Evolutionary conservation across 2,888 invertebrate species (phyloP).

Genomic region (Subacronicta megacephala): DNA sequence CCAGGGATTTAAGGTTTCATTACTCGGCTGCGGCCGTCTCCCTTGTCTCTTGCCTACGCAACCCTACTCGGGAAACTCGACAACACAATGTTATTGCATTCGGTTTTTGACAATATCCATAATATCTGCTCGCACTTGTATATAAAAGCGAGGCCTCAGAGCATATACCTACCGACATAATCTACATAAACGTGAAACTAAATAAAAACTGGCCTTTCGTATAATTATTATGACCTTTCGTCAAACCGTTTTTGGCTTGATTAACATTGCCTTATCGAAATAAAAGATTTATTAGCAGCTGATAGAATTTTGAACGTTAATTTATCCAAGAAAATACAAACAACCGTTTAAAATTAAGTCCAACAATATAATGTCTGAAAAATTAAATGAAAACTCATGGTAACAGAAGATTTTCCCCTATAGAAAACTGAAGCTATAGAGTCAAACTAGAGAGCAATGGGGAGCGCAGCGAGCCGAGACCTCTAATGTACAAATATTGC

Average conservation of each 20-base stretch:
- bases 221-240: not conserved
- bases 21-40: conserved; percentile 75
- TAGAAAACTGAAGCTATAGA: conserved; percentile 73
- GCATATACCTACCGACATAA: not conserved
- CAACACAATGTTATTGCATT: not conserved
- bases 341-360: too few relatives aligned
- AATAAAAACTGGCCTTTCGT: not conserved
- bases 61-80: conserved; percentile 58
- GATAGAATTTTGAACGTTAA: not conserved
- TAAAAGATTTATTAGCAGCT: not conserved
- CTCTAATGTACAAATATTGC: conserved; percentile 90
- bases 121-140: not conserved
- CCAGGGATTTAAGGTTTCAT: conserved; percentile 90
- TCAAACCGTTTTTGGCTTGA: not conserved
- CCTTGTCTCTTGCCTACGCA: conserved; percentile 52
- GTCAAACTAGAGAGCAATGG: conserved; percentile 73
- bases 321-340: too few relatives aligned
- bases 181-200: conserved; percentile 11
- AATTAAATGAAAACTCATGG: conserved; percentile 48
- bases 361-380: not conserved
- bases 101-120: not conserved
- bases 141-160: too few relatives aligned
- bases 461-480: conserved; percentile 86
- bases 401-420: conserved; percentile 66
- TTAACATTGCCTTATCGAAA: conserved; percentile 13